Base-by-base conservation (phyloP, 2,888 invertebrate species). In the Heteromurus nitidus region DNA sequence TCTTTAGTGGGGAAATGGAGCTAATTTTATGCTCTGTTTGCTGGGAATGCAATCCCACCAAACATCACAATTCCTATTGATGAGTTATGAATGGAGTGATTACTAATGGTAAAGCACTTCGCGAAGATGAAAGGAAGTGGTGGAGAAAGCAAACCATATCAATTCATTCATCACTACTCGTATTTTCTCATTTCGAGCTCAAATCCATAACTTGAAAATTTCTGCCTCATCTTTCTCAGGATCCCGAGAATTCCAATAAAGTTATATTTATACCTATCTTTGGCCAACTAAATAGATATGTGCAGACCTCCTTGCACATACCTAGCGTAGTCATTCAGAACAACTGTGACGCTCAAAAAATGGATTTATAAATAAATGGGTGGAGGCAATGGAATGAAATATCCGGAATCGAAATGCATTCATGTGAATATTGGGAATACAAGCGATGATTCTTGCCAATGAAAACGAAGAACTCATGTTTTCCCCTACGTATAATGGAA, bases 41-140 rank as follows among this genome's bases (percentile, higher is more conserved):
- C 68, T 53, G 22, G 3, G 31, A 42, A 42, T 20, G 20, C 50
- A 62, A 62, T 64, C 16, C 3, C 26, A 47, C 44, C 22, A 3
- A 28, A 62, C n/a, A 18, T 16, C 30, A 47, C 67, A 42, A 16
- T 67, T 22, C 1, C 64, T 11, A 50, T 47, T 67, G 75, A 67
- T 67, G 58, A 76, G 44, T 65, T 74, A 44, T 76, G 67, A 68
- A 76, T 67, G 60, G 58, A 11, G 22, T 76, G 75, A 76, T 67
- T 68, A 58, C 67, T 42, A 42, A 58, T 55, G 67, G 55, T 68
- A 67, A 76, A 76, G 58, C 28, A 3, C n/a, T 3, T 58, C 5
- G 7, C 5, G 5, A 5, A 62, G 20, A 28, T 20, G 62, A 62
- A 58, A 62, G 30, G 62, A 16, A 18, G 11, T 13, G 5, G 58